Base-by-base conservation (phyloP, 2,888 invertebrate species). In the Augochlorella aurata region DNA sequence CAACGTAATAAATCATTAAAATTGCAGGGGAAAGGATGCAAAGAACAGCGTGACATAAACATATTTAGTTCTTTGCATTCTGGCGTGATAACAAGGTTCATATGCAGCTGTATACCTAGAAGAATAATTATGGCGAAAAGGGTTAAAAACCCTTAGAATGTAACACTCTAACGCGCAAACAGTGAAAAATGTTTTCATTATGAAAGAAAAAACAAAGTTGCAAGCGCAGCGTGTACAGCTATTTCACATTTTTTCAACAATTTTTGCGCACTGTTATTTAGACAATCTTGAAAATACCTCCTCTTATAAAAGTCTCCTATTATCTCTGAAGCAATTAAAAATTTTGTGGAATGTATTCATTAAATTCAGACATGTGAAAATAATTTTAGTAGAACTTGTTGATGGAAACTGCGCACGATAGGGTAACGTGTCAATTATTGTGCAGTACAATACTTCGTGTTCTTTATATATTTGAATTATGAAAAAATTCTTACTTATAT, bases 51-150 rank as follows among this genome's bases (percentile, higher is more conserved):
- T 58, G 24, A 58, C 24, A 58, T 24, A 58, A 24, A 58, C 24
- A 66, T 47, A 58, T 58, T 58, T 58, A 21, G 24, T 58, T 58
- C 21, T 24, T 16, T 24, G 58, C 58, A 58, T 58, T 58, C 58
- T 58, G 58, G 58, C 24, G 58, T 24, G 58, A 58, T 58, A 58
- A 24, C 24, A 24, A 16, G 24, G 58, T 10, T 58, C 16, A 8
- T 24, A 24, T 58, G 24, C 58, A 7, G 58, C 16, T 24, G 58
- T 24, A 14, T 14, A 58, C 24, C 14, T 24, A 58, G 58, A 58
- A 24, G 8, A 58, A 58, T 58, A 58, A 58, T 58, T 58, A 58
- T 24, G 8, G 24, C 16, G 24, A 24, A 58, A 58, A 58, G 14
- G 24, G 58, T 58, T 58, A 16, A 58, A 58, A 58, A 24, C 58